Percentiles rank a stretch among this genome's conserved stretches.
phyloP scores from a whole-genome alignment of 2,797 vertebrate species.

The Rhinatrema bivittatum region DNA sequence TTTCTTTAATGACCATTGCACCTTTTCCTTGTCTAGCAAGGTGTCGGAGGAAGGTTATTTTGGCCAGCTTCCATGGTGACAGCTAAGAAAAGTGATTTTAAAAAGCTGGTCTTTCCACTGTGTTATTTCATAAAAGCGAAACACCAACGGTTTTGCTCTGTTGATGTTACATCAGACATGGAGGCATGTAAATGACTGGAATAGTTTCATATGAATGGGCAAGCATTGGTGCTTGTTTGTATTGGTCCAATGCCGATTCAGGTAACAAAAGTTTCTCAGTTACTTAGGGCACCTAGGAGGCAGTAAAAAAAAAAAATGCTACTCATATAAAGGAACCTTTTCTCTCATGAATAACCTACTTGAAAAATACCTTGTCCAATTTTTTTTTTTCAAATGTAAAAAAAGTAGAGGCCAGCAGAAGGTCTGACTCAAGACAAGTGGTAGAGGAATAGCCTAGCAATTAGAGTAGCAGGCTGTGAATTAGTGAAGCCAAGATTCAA shows the following conservation, averaged over 20 bases:
- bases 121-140: constrained; percentile 50
- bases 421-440: no score
- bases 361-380: constrained; percentile 18
- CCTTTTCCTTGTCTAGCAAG: constrained; percentile 30
- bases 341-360: constrained; percentile 42
- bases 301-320: constrained; percentile 16
- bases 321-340: constrained; percentile 35
- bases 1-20: constrained; percentile 27
- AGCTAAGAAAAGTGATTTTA: constrained; percentile 42
- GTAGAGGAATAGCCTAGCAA: no score
- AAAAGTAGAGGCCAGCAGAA: constrained; percentile 19
- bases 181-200: constrained; percentile 32
- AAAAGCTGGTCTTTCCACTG: constrained; percentile 44
- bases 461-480: no score
- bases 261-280: constrained; percentile 61
- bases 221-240: constrained; percentile 46
- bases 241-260: constrained; percentile 43
- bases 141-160: constrained; percentile 36
- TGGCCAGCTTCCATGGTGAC: constrained; percentile 54
- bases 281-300: constrained; percentile 46
- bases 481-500: no score
- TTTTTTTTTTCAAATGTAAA: constrained; percentile 17
- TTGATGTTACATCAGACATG: constrained; percentile 29
- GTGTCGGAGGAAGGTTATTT: constrained; percentile 41
- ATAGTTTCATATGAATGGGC: constrained; percentile 42